Evolutionary conservation across 2,888 invertebrate species (phyloP), one percentile per base, ranked within the genome.

Genomic region (Malacosoma neustria): DNA sequence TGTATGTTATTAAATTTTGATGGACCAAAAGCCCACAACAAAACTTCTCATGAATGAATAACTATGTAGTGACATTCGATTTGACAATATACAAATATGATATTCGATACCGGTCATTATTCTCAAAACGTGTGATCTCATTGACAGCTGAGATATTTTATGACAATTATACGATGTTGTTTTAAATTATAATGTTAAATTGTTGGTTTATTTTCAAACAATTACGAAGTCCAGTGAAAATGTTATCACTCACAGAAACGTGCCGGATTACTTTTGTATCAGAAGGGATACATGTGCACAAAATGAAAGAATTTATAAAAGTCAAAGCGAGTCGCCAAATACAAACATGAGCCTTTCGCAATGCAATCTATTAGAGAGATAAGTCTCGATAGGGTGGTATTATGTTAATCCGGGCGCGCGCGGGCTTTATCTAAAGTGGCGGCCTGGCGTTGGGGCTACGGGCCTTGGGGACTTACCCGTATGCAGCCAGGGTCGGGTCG

Each of bases 401-500:
- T 76, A 79, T 79, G 76, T 71, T 79, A 80, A 81, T 80, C 80
- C 76, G 56, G 56, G 59, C 56, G 60, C 59, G 61, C 67, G 68
- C 69, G 67, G 72, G 79, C 73, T 72, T 76, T 80, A 80, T 81
- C 81, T 79, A 79, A 80, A 79, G 74, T 75, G 75, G 70, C 66
- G 61, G 22, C 15, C 61, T 66, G 68, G 68, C 61, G 57, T 48
- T 57, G 70, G 69, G 70, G 67, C 58, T 57, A 53, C 48, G 61
- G 70, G 58, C 74, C 71, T 75, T 51, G 46, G 73, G 69, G 75
- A 92, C 94, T 92, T 90, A 96, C 96, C 96, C 96, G 85, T 96
- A 96, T 69, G 96, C 95, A 49, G 95, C 94, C 61, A 94, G 89
- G 81, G 96, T 93, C 42, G 96, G 95, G 87, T 96, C 96, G 87